Percentiles rank a stretch among this genome's conserved stretches.
Evolutionary conservation across 1,140 invertebrate species (phyloP).

Genomic region (Delia radicum): DNA sequence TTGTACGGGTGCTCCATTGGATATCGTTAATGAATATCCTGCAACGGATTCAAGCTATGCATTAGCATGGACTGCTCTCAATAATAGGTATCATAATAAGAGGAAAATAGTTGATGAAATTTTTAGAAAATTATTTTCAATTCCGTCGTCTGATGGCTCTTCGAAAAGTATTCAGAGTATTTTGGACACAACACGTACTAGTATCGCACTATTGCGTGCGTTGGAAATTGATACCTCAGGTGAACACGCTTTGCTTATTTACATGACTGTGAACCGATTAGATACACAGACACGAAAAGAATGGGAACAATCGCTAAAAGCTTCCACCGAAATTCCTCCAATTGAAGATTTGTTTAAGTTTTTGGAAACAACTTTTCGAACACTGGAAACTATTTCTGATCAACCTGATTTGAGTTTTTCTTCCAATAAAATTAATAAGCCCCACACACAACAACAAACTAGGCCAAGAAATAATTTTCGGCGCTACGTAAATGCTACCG

Average conservation of each 20-base stretch:
- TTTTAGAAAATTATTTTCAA: not conserved
- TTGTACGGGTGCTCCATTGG: not conserved
- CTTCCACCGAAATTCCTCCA: not conserved
- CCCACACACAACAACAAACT: too few relatives aligned
- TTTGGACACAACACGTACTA: not conserved
- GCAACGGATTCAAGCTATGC: not conserved
- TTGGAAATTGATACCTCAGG: not conserved
- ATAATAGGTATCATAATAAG: not conserved
- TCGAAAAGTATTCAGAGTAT: not conserved
- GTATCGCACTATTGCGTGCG: not conserved
- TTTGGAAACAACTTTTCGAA: not conserved
- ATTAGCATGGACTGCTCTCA: not conserved
- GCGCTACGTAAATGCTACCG: not conserved
- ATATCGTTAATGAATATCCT: not conserved
- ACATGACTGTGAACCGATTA: not conserved
- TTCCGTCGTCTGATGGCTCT: not conserved
- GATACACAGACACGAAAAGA: not conserved
- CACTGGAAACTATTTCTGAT: conserved; percentile 4
- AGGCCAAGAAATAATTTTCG: not conserved
- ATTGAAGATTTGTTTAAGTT: not conserved
- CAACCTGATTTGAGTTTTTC: not conserved
- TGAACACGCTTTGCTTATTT: not conserved
- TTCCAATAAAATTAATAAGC: too few relatives aligned
- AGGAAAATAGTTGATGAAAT: not conserved
- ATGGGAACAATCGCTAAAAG: conserved; percentile 10